These are phyloP conservation scores for Caranx ignobilis DNA, from an alignment of 2,113 vertebrate species.

Conservation along the genomic window DNA sequence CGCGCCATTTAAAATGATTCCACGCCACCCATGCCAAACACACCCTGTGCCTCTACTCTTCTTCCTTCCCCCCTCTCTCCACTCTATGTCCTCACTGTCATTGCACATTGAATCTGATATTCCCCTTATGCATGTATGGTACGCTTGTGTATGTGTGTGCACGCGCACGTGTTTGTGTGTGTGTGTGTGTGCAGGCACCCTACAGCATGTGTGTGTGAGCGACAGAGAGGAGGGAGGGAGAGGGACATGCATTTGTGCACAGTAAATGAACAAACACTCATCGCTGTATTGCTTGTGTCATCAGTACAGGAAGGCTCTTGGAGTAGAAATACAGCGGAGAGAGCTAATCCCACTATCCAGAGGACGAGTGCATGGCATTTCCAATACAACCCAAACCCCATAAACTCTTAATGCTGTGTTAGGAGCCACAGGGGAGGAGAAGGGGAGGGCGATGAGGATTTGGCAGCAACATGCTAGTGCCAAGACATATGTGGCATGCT, in stretches of 20 bases:
- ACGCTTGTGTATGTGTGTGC: slow-evolving; percentile 34
- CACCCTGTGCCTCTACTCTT: slow-evolving; percentile 46
- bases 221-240: slow-evolving; percentile 48
- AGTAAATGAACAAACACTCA: slow-evolving; percentile 80
- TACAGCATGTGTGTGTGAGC: slow-evolving; percentile 44
- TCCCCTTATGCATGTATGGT: slow-evolving; percentile 70
- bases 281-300: slow-evolving; percentile 79
- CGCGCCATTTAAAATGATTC: slow-evolving; percentile 74
- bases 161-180: slow-evolving; percentile 38
- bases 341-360: slow-evolving; percentile 68
- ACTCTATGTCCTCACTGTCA: slow-evolving; percentile 77
- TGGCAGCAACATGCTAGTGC: slow-evolving; percentile 77
- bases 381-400: slow-evolving; percentile 70
- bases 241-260: slow-evolving; percentile 74
- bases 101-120: slow-evolving; percentile 81
- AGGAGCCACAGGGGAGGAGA: slow-evolving; percentile 69
- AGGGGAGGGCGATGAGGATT: slow-evolving; percentile 67
- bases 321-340: slow-evolving; percentile 66
- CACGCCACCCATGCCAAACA: slow-evolving; percentile 63
- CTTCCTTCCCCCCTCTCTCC: slow-evolving; percentile 54
- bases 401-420: slow-evolving; percentile 78
- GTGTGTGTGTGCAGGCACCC: slow-evolving; percentile 19
- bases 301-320: slow-evolving; percentile 69
- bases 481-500: slow-evolving; percentile 83
- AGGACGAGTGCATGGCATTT: slow-evolving; percentile 61